phyloP scores from a whole-genome alignment of 2,888 invertebrate species.

The Sepioteuthis lessoniana region DNA sequence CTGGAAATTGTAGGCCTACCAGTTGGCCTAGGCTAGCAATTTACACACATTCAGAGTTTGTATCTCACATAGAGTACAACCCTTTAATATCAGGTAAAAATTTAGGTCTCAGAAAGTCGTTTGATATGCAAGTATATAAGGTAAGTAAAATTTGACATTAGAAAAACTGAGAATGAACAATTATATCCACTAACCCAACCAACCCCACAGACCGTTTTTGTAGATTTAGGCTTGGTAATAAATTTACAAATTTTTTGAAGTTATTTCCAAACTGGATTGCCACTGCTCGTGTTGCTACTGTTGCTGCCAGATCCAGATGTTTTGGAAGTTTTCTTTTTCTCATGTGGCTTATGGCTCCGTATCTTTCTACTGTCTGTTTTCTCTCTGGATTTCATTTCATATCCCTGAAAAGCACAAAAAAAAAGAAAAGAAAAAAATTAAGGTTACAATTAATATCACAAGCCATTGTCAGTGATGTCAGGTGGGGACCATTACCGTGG shows the following conservation, averaged over 20 bases:
- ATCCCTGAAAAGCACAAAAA: background rate
- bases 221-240: background rate
- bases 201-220: too few relatives aligned
- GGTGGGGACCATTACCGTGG: too few relatives aligned
- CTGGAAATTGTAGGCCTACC: too few relatives aligned
- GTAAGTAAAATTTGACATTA: too few relatives aligned
- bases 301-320: background rate
- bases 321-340: background rate
- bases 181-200: background rate
- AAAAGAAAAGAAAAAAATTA: background rate
- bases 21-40: too few relatives aligned
- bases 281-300: background rate
- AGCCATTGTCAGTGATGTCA: too few relatives aligned
- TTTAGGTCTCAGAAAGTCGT: too few relatives aligned
- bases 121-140: too few relatives aligned
- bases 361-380: background rate
- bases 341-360: background rate
- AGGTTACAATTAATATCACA: background rate
- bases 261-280: background rate
- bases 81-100: too few relatives aligned
- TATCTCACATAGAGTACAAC: too few relatives aligned
- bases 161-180: too few relatives aligned
- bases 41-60: too few relatives aligned
- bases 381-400: background rate
- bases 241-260: background rate